Base-by-base conservation (phyloP, 2,888 invertebrate species). In the Archips xylosteana region DNA sequence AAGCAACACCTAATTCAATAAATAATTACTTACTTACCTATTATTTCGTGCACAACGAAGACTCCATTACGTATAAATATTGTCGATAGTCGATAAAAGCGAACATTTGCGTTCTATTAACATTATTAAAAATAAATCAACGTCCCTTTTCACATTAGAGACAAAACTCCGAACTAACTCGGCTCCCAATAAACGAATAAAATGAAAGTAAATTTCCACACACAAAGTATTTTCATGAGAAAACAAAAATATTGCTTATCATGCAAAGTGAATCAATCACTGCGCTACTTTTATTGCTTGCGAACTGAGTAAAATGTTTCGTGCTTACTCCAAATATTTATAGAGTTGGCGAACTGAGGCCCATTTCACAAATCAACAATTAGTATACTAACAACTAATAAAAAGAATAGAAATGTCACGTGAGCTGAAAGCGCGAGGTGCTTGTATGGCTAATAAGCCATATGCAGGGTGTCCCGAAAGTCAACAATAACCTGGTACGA, bases 181-280 rank as follows among this genome's bases (percentile, higher is more conserved):
- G 34, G 36, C 64, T 39, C 10, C 45, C 54, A 59, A 64, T 64
- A 62, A 61, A 61, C 32, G 23, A 42, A 65, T 59, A 60, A 63
- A 42, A 63, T 42, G 34, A 69, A 73, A 64, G 42, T 45, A 66
- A 70, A 51, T 61, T 71, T 67, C 71, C 63, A 57, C 51, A 42
- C 60, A 59, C 68, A 73, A 64, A 36, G 63, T 63, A 64, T 69
- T 73, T 73, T 69, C 59, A 32, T 69, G 57, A 59, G 73, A 64
- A 69, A 60, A 73, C 63, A 73, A 4, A 62, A 65, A 69, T 74
- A 65, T 65, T 65, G 74, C 74, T 70, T 65, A 65, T 74, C 74
- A 74, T 74, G 74, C 60, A 60, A 65, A 70, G 45, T 47, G 36
- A 70, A 74, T 74, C 70, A 74, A 74, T 74, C 74, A 74, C 65